Conservation (phyloP, 1,140 invertebrate species). For the Neodiprion fabricii region DNA sequence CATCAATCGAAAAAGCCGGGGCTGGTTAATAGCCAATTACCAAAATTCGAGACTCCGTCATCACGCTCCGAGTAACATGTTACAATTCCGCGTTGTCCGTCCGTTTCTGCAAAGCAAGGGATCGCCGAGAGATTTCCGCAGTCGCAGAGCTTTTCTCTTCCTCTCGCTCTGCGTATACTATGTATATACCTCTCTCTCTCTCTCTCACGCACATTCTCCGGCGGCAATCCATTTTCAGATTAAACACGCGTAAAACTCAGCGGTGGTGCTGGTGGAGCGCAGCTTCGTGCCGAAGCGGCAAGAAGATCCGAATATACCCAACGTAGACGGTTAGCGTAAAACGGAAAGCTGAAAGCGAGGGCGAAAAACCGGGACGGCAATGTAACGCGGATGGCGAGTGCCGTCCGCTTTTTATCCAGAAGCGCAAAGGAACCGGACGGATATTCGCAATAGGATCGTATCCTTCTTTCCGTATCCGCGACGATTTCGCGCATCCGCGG, state of each 20-base stretch:
- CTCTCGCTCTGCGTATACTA: constrained; percentile 36
- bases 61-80: no score
- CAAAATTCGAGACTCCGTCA: no score
- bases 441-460: no score
- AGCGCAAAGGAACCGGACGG: no score
- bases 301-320: neutral
- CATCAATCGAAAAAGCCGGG: no score
- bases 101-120: neutral
- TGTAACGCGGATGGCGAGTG: constrained; percentile 12
- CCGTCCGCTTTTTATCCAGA: no score
- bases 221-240: constrained; percentile 58
- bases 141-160: constrained; percentile 23
- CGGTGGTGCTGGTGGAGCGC: constrained; percentile 26
- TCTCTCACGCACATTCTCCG: constrained; percentile 16
- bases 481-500: no score
- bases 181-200: constrained; percentile 30
- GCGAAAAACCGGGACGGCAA: constrained; percentile 8
- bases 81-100: no score
- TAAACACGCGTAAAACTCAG: constrained; percentile 58
- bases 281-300: neutral
- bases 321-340: constrained; percentile 9
- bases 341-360: constrained; percentile 25
- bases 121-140: neutral
- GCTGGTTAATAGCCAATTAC: no score
- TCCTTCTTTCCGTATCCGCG: no score